Percentiles rank a stretch among this genome's conserved stretches.
These are phyloP conservation scores for Agrypnia vestita DNA, from an alignment of 1,140 invertebrate species.

Conservation along the genomic window DNA sequence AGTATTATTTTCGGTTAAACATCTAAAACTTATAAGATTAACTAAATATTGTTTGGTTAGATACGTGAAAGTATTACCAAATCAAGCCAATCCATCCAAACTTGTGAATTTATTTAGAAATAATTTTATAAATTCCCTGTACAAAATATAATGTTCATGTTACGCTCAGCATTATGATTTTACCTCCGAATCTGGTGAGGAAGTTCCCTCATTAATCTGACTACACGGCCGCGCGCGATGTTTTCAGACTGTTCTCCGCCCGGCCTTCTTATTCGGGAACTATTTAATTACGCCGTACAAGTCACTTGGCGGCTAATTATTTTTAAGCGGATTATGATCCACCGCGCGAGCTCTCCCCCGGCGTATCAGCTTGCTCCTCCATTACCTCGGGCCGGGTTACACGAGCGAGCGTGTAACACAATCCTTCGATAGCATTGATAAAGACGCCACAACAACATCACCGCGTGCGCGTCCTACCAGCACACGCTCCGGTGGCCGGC, in stretches of 20 bases:
- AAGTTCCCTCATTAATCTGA: conserved; percentile 13
- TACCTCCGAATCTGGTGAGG: not conserved
- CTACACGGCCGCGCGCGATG: conserved; percentile 6
- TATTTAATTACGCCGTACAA: conserved; percentile 58
- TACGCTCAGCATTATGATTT: not conserved
- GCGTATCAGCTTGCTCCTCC: conserved; percentile 44
- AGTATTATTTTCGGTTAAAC: too few species aligned
- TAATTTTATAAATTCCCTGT: too few species aligned
- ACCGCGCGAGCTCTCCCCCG: not conserved
- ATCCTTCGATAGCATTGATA: conserved; percentile 43
- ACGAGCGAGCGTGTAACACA: conserved; percentile 4
- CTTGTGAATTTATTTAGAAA: too few species aligned
- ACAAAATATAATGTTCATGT: too few species aligned
- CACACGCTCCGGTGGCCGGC: too few species aligned
- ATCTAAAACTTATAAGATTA: too few species aligned
- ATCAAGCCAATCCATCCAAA: too few species aligned
- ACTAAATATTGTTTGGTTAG: too few species aligned
- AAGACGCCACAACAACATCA: not conserved
- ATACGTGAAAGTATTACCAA: too few species aligned
- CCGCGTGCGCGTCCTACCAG: too few species aligned
- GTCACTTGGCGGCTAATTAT: conserved; percentile 52
- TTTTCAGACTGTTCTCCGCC: not conserved
- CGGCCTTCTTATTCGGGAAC: conserved; percentile 14
- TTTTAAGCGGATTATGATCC: conserved; percentile 48
- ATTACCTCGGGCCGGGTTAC: conserved; percentile 24